A percentile compares a stretch with the other conserved stretches of the same genome.
phyloP scores from a whole-genome alignment of 2,888 invertebrate genomes.

The Podotricha telesiphe region DNA sequence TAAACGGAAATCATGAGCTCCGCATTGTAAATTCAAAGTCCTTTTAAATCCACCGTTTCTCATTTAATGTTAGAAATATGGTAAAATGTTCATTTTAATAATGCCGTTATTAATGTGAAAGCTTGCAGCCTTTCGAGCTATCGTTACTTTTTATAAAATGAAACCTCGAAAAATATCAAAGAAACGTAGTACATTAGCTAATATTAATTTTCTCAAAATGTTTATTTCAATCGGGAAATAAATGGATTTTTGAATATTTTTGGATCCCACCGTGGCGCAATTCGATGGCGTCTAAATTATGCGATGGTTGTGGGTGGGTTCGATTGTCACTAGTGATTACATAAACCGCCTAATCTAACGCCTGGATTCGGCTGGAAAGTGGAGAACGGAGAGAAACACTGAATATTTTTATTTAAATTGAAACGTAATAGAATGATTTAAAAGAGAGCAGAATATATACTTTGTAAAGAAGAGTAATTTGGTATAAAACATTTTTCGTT shows the following conservation, averaged over 20 bases:
- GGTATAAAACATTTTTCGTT: background rate
- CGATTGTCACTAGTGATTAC: too few relatives aligned
- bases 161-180: slow-evolving; percentile 17
- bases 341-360: too few relatives aligned
- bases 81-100: slow-evolving; percentile 15
- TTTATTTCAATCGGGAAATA: background rate
- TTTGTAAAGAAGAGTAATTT: slow-evolving; percentile 12
- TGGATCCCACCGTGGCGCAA: too few relatives aligned
- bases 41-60: slow-evolving; percentile 1
- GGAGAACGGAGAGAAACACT: too few relatives aligned
- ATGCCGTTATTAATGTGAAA: slow-evolving; percentile 20
- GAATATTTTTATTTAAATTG: background rate
- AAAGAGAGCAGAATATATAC: background rate
- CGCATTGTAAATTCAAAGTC: background rate
- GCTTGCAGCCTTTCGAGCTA: background rate
- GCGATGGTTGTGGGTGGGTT: too few relatives aligned
- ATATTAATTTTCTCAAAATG: slow-evolving; percentile 9
- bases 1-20: background rate
- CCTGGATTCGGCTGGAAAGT: too few relatives aligned
- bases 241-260: background rate
- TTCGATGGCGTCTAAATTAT: too few relatives aligned
- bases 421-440: background rate
- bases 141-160: slow-evolving; percentile 9
- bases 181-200: slow-evolving; percentile 11
- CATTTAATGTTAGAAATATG: slow-evolving; percentile 12